Percentiles rank a stretch among this genome's conserved stretches.
These are phyloP conservation scores for Centroberyx gerrardi DNA, from an alignment of 2,797 vertebrate species.

Conservation along the genomic window DNA sequence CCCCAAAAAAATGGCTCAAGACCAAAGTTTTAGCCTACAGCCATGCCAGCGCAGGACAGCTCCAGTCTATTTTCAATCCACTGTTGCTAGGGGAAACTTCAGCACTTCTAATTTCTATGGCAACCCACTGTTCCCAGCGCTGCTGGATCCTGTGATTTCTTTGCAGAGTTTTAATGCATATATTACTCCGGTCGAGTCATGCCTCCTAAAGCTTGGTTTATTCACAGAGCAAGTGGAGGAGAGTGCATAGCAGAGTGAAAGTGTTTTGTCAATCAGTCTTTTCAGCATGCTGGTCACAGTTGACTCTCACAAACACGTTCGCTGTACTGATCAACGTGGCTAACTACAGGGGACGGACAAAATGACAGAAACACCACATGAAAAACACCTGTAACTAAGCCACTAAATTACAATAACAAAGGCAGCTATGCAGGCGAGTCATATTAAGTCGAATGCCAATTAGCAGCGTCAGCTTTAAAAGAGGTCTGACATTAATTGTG, in stretches of 20 bases:
- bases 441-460: no score
- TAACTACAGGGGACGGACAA: slow-evolving; percentile 11
- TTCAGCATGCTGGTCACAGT: slow-evolving; percentile 62
- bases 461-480: no score
- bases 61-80: slow-evolving; percentile 71
- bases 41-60: slow-evolving; percentile 59
- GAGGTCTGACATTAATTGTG: no score
- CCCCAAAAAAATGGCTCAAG: neutral
- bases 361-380: neutral
- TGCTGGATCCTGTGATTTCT: slow-evolving; percentile 64
- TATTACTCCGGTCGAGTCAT: slow-evolving; percentile 58
- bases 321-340: slow-evolving; percentile 39
- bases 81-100: slow-evolving; percentile 80
- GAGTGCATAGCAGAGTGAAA: slow-evolving; percentile 35
- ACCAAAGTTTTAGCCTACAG: slow-evolving; percentile 52
- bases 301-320: slow-evolving; percentile 28
- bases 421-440: neutral
- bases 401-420: slow-evolving; percentile 41
- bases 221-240: slow-evolving; percentile 49
- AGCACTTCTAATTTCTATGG: slow-evolving; percentile 78
- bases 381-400: neutral
- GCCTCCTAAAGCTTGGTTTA: slow-evolving; percentile 52
- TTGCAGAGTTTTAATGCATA: slow-evolving; percentile 76
- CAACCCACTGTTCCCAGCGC: slow-evolving; percentile 72
- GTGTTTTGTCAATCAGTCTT: slow-evolving; percentile 63